A percentile compares a stretch with the other conserved stretches of the same genome.
These are phyloP conservation scores for Physocephala rufipes DNA, from an alignment of 2,888 invertebrate genomes.

Conservation along the genomic window DNA sequence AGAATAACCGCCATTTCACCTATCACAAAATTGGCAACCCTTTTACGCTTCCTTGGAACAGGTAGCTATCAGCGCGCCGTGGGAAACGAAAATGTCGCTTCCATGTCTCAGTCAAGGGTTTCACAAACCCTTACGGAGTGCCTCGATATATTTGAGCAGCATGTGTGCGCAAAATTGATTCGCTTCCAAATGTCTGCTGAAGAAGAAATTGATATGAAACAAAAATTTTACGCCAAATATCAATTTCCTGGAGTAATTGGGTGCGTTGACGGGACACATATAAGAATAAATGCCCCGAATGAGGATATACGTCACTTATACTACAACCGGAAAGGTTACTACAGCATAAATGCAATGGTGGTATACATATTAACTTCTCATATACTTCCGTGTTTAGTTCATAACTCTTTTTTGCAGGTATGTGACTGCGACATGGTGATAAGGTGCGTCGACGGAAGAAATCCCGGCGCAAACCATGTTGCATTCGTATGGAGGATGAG, in stretches of 20 bases:
- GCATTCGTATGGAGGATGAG: not conserved
- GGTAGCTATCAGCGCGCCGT: not conserved
- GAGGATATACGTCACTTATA: not conserved
- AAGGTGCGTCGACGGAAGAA: no score
- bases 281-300: not conserved
- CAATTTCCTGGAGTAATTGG: constrained; percentile 6
- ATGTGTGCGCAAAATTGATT: not conserved
- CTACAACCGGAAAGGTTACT: not conserved
- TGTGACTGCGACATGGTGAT: not conserved
- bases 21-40: not conserved
- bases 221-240: not conserved
- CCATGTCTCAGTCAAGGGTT: not conserved
- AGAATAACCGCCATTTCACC: not conserved
- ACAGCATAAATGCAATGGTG: not conserved
- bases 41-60: not conserved
- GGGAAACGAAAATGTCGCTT: not conserved
- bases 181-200: not conserved
- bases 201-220: not conserved
- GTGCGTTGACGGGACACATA: not conserved
- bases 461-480: not conserved
- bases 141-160: not conserved
- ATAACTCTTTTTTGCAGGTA: not conserved
- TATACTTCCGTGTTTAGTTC: not conserved
- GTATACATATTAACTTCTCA: not conserved
- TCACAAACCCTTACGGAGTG: not conserved